Percentiles rank a stretch among this genome's conserved stretches.
phyloP scores from a whole-genome alignment of 2,888 invertebrate genomes.

The Eupithecia abbreviata region DNA sequence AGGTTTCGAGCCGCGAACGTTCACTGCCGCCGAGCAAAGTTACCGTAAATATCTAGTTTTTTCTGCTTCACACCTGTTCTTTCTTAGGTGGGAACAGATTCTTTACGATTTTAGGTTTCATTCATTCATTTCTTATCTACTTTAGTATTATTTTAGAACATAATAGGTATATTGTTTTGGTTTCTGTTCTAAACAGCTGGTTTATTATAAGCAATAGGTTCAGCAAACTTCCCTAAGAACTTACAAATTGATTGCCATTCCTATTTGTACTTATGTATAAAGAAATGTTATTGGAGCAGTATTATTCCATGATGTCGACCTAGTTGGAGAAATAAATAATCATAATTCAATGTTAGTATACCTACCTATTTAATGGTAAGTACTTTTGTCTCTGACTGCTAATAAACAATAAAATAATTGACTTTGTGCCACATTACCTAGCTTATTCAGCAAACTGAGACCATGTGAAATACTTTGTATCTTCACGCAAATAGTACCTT shows the following conservation, averaged over 20 bases:
- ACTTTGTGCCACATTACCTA: too few relatives aligned
- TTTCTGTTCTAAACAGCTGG: background rate
- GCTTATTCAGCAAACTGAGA: too few relatives aligned
- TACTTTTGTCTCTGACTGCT: too few relatives aligned
- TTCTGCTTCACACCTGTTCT: constrained; percentile 40
- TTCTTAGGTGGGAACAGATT: constrained; percentile 26
- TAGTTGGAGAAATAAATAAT: background rate
- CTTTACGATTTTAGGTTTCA: constrained; percentile 16
- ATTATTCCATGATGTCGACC: background rate
- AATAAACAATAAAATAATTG: too few relatives aligned
- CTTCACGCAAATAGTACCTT: too few relatives aligned
- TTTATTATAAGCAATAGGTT: background rate
- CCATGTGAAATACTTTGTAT: too few relatives aligned
- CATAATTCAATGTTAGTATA: too few relatives aligned
- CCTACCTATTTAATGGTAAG: too few relatives aligned
- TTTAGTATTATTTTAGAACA: background rate
- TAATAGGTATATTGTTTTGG: background rate
- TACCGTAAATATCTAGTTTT: constrained; percentile 69
- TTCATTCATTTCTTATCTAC: background rate
- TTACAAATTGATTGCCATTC: background rate
- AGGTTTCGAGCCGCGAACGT: constrained; percentile 73
- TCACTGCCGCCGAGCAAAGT: constrained; percentile 59
- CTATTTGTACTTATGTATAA: background rate
- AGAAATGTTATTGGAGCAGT: background rate
- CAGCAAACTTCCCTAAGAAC: background rate